Base-by-base conservation (phyloP, 2,113 vertebrate genomes). In the Pungitius pungitius region DNA sequence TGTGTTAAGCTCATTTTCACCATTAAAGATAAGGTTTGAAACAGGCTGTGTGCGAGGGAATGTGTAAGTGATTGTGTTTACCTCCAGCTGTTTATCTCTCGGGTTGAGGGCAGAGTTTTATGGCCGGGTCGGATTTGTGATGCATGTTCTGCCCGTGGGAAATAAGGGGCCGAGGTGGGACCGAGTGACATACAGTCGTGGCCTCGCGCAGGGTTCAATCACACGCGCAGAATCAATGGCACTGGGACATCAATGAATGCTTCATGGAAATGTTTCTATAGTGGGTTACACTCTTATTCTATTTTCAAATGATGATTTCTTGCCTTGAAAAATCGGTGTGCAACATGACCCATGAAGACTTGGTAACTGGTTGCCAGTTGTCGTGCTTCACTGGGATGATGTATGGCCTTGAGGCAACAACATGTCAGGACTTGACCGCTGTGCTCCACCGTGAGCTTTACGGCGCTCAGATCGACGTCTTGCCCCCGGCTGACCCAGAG, bases 101-200 rank as follows among this genome's bases (percentile, higher is more conserved):
- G n/a, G 35, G 43, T 49, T n/a, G 62, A 64, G 62, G 62, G 43
- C 10, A 33, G 57, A 51, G 40, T 69, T 85, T 86, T 76, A 83
- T 40, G 70, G 49, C 47, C 60, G 22, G 51, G 73, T 78, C 69
- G 80, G 76, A 88, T 90, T 89, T 82, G 89, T 62, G 56, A 61
- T 17, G 59, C 33, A 24, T 64, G 27, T 55, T 66, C 26, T 57
- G 67, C 69, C 74, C 24, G 37, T 80, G 58, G 75, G 79, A 85
- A 77, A 86, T 35, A 60, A 40, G n/a, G 63, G 72, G 61, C 85
- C 73, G 43, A 64, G 71, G 56, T 74, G 59, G 47, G 71, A 68
- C 66, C 57, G 20, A 78, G 70, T 73, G 81, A 81, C 77, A 85
- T 85, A 68, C 51, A 55, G 81, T 26, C 39, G 47, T 47, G 81